These are phyloP conservation scores for Phalloptychus januarius DNA, from an alignment of 2,797 vertebrate species.

Conservation along the genomic window DNA sequence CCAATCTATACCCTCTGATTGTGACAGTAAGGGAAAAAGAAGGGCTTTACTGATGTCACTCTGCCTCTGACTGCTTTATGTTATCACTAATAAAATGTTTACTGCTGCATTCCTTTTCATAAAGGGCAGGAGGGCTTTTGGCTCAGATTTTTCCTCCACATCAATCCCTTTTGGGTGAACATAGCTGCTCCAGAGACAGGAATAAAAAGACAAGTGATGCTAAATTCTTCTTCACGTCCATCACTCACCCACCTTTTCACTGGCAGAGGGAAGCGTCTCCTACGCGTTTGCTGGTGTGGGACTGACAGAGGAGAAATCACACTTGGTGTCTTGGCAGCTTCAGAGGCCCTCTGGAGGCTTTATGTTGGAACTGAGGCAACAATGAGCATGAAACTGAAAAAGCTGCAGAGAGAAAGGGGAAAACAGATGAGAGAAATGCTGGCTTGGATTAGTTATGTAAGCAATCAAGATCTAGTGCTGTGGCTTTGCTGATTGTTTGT, in stretches of 20 bases:
- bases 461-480: slow-evolving; percentile 53
- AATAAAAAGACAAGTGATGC: slow-evolving; percentile 56
- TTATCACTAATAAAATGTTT: slow-evolving; percentile 15
- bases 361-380: slow-evolving; percentile 49
- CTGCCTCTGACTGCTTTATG: slow-evolving; percentile 14
- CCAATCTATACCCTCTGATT: background rate
- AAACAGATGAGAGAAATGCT: slow-evolving; percentile 52
- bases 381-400: slow-evolving; percentile 45
- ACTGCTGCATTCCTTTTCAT: slow-evolving; percentile 17
- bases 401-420: slow-evolving; percentile 31
- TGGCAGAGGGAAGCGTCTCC: slow-evolving; percentile 69
- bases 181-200: background rate
- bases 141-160: slow-evolving; percentile 40
- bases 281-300: slow-evolving; percentile 61
- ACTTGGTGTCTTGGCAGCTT: slow-evolving; percentile 68
- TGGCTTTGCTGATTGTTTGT: slow-evolving; percentile 25
- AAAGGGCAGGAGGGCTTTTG: slow-evolving; percentile 26
- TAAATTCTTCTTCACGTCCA: slow-evolving; percentile 50
- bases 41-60: slow-evolving; percentile 1
- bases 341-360: slow-evolving; percentile 50
- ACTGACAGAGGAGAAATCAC: slow-evolving; percentile 68
- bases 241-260: slow-evolving; percentile 69
- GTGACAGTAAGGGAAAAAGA: background rate
- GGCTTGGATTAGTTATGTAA: slow-evolving; percentile 69
- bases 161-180: slow-evolving; percentile 57